These are phyloP conservation scores for Phenganax marumi DNA, from an alignment of 92 coral and sea anemone species.

Conservation along the genomic window DNA sequence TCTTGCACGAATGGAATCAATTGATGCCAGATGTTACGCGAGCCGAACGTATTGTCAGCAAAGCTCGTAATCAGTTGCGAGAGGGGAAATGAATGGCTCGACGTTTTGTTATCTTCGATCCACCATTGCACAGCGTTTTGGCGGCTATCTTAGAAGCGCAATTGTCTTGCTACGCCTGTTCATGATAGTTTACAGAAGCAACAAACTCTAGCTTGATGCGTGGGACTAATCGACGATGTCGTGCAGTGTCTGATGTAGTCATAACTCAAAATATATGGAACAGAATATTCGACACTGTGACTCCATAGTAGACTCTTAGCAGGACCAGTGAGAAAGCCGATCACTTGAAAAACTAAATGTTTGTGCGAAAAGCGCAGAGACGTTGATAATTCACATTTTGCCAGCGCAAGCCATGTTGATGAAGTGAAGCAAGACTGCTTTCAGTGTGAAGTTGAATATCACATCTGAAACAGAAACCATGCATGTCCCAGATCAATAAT, in stretches of 20 bases:
- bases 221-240: neutral
- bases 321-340: neutral
- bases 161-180: slow-evolving; percentile 22
- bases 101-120: slow-evolving; percentile 18
- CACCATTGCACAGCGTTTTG: slow-evolving; percentile 2
- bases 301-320: neutral
- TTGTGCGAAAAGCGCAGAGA: neutral
- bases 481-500: no score
- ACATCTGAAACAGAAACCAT: neutral
- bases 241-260: slow-evolving; percentile 4
- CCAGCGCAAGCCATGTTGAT: neutral
- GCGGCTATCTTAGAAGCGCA: slow-evolving; percentile 16
- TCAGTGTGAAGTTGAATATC: neutral
- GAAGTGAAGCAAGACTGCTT: neutral
- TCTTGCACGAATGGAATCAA: neutral
- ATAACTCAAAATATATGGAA: neutral
- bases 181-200: slow-evolving; percentile 28
- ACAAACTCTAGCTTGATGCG: slow-evolving; percentile 16
- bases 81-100: slow-evolving; percentile 29
- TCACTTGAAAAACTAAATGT: no score
- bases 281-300: neutral
- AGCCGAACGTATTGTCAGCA: slow-evolving; percentile 33
- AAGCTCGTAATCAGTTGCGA: slow-evolving; percentile 22
- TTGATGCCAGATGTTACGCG: slow-evolving; percentile 28
- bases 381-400: neutral